A percentile compares a stretch with the other conserved stretches of the same genome.
phyloP scores from a whole-genome alignment of 2,888 invertebrate species.

The Lottia scabra region DNA sequence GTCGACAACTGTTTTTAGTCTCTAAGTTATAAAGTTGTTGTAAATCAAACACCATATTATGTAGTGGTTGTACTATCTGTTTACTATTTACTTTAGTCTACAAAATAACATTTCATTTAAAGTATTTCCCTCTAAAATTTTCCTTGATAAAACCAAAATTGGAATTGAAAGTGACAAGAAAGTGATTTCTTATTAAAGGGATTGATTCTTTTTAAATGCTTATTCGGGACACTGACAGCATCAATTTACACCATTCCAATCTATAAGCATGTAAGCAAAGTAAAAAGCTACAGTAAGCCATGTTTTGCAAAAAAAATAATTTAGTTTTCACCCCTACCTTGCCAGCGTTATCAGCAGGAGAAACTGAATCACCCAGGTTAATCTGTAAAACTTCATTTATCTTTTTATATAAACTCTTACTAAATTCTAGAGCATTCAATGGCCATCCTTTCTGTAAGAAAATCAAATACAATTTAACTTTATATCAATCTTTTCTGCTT shows the following conservation, averaged over 20 bases:
- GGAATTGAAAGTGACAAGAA: too few species aligned
- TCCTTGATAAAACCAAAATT: too few species aligned
- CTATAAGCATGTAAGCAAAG: too few species aligned
- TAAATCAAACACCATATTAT: slow-evolving; percentile 43
- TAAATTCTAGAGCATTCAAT: slow-evolving; percentile 51
- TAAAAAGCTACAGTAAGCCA: too few species aligned
- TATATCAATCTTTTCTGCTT: too few species aligned
- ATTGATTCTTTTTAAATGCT: too few species aligned
- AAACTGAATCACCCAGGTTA: slow-evolving; percentile 33
- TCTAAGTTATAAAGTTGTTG: slow-evolving; percentile 51
- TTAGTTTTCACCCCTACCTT: slow-evolving; percentile 37
- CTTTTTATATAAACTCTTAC: slow-evolving; percentile 39
- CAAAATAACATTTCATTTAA: not conserved
- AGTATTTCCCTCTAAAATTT: too few species aligned
- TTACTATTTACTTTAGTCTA: slow-evolving; percentile 40
- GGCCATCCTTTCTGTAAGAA: slow-evolving; percentile 55
- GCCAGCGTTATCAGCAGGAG: slow-evolving; percentile 43
- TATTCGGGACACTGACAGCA: too few species aligned
- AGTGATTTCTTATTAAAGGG: too few species aligned
- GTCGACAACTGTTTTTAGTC: slow-evolving; percentile 51
- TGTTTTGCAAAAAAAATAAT: not conserved
- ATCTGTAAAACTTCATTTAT: slow-evolving; percentile 38
- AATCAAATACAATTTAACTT: too few species aligned
- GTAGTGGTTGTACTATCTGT: slow-evolving; percentile 36
- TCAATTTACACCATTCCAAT: too few species aligned